Evolutionary conservation across 2,113 vertebrate species (phyloP).

Genomic region (Phalacrocorax brasilianus): DNA sequence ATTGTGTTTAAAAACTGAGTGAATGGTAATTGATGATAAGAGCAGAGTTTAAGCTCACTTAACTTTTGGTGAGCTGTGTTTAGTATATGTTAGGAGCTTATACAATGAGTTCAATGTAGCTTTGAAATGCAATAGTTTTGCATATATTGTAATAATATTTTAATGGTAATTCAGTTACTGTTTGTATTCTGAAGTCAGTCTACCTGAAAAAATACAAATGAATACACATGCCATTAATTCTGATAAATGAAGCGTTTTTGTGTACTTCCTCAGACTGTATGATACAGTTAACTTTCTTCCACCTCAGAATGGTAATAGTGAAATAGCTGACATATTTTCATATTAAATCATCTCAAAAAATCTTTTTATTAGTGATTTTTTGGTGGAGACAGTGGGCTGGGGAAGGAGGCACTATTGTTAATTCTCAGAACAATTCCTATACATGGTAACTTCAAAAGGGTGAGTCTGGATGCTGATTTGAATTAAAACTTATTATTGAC

Average conservation of each 20-base stretch:
- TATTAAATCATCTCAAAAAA: not conserved
- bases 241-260: not conserved
- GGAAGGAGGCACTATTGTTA: not conserved
- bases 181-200: not conserved
- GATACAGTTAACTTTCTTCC: not conserved
- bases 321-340: not conserved
- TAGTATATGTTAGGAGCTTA: not conserved
- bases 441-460: not conserved
- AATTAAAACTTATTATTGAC: not conserved
- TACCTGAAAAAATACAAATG: not conserved
- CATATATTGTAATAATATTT: not conserved
- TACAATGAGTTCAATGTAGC: not conserved
- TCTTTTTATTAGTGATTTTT: not conserved
- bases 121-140: not conserved
- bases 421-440: not conserved
- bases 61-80: not conserved
- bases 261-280: not conserved
- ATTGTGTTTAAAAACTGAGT: not conserved
- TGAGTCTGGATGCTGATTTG: not conserved
- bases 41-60: not conserved
- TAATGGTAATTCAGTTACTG: not conserved
- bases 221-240: not conserved
- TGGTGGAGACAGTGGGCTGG: not conserved
- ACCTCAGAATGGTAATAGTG: not conserved
- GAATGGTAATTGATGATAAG: not conserved